Base-by-base conservation (phyloP, 1,140 invertebrate genomes). In the Vollenhovia emeryi region DNA sequence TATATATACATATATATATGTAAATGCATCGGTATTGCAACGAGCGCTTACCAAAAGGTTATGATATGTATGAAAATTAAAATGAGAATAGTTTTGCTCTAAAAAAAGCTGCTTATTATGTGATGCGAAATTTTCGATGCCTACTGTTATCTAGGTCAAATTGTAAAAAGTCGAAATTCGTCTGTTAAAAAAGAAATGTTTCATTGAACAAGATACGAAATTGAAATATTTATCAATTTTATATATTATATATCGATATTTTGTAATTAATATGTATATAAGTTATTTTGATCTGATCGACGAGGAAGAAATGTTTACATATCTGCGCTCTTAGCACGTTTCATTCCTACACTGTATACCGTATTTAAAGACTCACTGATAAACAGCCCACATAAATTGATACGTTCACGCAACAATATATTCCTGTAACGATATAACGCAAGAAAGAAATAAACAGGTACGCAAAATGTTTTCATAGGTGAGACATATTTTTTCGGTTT, bases 251-350 rank as follows among this genome's bases (percentile, higher is more conserved):
- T 62, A 43, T 59, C 21, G 24, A 45, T 55, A 64, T 36, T 33
- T 79, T 66, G 43, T 66, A 50, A 79, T 79, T 62, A 66, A 79
- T 50, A 50, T 79, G 30, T 79, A 79, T 3, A 66, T 79, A 79
- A 79, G 18, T 50, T 79, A 36, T 50, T 48, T 66, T 27, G 13
- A 79, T 66, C 75, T 24, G 33, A 1, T 27, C 15, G 60, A 60
- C 43, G 48, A 15, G 1, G 45, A 24, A 21, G 27, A 79, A 40
- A 50, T 50, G 13, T 79, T 52, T 52, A 79, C 59, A 79, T 66
- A 66, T 79, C 43, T 36, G 60, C 43, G 60, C 60, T 79, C 59
- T 36, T 18, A 48, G 27, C 40, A 78, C 11, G 11, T 52, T 79
- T 30, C 45, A 79, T 79, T 79, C 45, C 43, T 66, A 66, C 13